Conservation (phyloP, 2,113 vertebrate genomes). For the Etheostoma spectabile region DNA sequence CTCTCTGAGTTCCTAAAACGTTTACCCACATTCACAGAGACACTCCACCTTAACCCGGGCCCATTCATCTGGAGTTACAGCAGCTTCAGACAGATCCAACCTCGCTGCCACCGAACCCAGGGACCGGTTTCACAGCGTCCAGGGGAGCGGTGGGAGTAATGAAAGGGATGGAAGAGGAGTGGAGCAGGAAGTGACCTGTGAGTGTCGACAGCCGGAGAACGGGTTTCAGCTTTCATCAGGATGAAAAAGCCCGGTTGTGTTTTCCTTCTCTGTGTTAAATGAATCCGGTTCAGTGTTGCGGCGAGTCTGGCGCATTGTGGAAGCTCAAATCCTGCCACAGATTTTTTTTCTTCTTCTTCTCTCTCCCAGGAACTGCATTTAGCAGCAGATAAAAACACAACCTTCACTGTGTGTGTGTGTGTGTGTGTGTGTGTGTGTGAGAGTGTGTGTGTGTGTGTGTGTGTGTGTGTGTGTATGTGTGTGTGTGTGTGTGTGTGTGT, state of each 20-base stretch:
- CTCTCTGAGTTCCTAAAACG: background rate
- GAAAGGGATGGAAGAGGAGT: background rate
- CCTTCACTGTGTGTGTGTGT: constrained; percentile 1
- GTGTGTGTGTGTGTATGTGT: background rate
- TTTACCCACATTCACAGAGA: constrained; percentile 6
- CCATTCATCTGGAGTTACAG: background rate
- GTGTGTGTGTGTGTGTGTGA: background rate
- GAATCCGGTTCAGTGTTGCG: constrained; percentile 3
- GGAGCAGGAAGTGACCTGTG: constrained; percentile 1
- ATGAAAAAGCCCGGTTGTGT: constrained; percentile 2
- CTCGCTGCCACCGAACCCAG: background rate
- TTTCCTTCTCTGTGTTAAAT: constrained; percentile 2
- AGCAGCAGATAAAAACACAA: constrained; percentile 35
- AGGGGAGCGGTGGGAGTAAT: constrained; percentile 3
- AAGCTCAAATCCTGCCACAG: constrained; percentile 13
- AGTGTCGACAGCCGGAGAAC: background rate
- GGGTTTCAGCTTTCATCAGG: background rate
- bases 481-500: background rate
- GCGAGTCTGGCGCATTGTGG: background rate
- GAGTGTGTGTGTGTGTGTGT: background rate
- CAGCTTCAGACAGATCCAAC: background rate
- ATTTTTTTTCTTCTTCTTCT: background rate
- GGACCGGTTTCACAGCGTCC: background rate
- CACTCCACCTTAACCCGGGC: background rate
- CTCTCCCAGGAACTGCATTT: constrained; percentile 11